A percentile compares a stretch with the other conserved stretches of the same genome.
Evolutionary conservation across 2,113 vertebrate genomes (phyloP).

Genomic region (Cepphus grylle): DNA sequence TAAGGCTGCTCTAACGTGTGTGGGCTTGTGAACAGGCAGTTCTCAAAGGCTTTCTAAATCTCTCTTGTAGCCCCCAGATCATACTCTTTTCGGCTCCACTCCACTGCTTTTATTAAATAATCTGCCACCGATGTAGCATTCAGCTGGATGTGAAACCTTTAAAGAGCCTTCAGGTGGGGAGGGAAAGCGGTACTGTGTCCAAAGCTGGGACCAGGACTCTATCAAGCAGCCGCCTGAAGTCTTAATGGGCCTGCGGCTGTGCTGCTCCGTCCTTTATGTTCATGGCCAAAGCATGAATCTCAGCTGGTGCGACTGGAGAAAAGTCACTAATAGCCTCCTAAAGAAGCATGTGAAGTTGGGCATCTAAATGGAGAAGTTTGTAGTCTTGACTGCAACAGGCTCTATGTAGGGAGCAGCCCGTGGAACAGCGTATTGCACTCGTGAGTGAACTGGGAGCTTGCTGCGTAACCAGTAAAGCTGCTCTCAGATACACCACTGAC

Average conservation of each 20-base stretch:
- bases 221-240: neutral
- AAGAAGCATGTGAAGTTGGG: neutral
- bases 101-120: neutral
- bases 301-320: neutral
- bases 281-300: neutral
- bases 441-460: neutral
- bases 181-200: neutral
- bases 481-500: neutral
- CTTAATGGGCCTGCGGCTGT: neutral
- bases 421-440: neutral
- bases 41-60: neutral
- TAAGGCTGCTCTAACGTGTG: neutral
- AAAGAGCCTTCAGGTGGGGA: neutral
- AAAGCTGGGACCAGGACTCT: neutral
- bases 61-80: accelerated
- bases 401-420: accelerated
- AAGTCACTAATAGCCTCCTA: neutral
- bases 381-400: neutral
- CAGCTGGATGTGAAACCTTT: neutral
- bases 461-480: neutral
- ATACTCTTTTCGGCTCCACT: neutral
- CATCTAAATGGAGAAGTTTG: neutral
- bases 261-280: neutral
- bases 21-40: neutral
- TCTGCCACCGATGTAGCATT: neutral